These are phyloP conservation scores for Thrips palmi DNA, from an alignment of 1,140 invertebrate species.

Conservation along the genomic window DNA sequence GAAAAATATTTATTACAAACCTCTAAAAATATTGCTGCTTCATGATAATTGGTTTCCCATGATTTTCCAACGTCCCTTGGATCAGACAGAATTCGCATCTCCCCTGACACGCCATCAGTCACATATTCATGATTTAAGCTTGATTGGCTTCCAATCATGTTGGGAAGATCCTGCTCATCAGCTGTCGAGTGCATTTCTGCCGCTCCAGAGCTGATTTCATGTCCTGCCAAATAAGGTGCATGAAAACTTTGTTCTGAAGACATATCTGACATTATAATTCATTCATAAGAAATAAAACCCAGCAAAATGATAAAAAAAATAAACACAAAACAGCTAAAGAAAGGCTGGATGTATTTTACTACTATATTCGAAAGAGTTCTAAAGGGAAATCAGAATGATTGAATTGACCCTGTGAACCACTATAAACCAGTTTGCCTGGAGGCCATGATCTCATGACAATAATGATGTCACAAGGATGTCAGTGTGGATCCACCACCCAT, in stretches of 20 bases:
- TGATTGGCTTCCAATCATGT: conserved; percentile 25
- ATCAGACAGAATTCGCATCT: conserved; percentile 27
- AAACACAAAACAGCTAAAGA: too few species aligned
- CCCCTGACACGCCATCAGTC: conserved; percentile 18
- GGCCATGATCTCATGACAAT: too few species aligned
- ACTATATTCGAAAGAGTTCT: too few species aligned
- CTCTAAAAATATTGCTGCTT: conserved; percentile 72
- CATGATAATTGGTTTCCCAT: conserved; percentile 83
- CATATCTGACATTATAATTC: conserved; percentile 4
- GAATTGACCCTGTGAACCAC: too few species aligned
- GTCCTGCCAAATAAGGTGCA: not conserved
- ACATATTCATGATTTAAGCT: conserved; percentile 21
- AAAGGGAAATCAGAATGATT: too few species aligned
- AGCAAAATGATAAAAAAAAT: too few species aligned
- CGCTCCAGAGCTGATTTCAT: conserved; percentile 10
- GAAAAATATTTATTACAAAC: conserved; percentile 22
- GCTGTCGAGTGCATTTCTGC: too few species aligned
- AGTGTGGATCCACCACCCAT: too few species aligned
- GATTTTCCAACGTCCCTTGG: conserved; percentile 32
- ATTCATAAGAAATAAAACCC: conserved; percentile 6
- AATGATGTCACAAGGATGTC: too few species aligned
- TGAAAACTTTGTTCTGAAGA: not conserved
- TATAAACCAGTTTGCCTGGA: too few species aligned
- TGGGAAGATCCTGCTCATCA: conserved; percentile 11
- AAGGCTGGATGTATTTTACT: too few species aligned